Conservation (phyloP, 53 echinoderm and acorn worm genomes). For the Pentamera pediparva region DNA sequence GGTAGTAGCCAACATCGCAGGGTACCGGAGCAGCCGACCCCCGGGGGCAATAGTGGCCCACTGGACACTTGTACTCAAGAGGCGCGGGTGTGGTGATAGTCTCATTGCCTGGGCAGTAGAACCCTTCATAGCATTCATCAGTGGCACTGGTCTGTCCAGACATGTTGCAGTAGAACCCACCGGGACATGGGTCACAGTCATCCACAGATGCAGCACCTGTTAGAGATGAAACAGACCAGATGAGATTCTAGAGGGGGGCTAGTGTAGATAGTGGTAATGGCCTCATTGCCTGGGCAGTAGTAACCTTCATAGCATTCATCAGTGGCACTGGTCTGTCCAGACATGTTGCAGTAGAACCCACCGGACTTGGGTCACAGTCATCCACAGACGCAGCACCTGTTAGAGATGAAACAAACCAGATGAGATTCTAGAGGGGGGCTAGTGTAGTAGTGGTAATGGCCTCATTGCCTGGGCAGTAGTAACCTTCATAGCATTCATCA, state of each 20-base stretch:
- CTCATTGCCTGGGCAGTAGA: constrained; percentile 91
- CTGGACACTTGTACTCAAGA: constrained; percentile 59
- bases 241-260: too few species aligned
- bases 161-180: constrained; percentile 89
- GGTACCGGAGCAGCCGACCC: constrained; percentile 76
- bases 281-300: constrained; percentile 91
- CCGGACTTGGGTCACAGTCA: constrained; percentile 84
- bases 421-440: too few species aligned
- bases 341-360: constrained; percentile 86
- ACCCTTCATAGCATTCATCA: constrained; percentile 65
- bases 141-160: constrained; percentile 75
- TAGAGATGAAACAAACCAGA: too few species aligned
- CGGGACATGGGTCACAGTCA: constrained; percentile 84
- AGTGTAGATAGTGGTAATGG: constrained; percentile 64
- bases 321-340: constrained; percentile 72
- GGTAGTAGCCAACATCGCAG: constrained; percentile 88
- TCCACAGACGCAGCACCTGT: constrained; percentile 67
- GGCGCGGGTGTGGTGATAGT: constrained; percentile 69
- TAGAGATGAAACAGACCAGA: not conserved
- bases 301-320: constrained; percentile 67
- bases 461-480: constrained; percentile 91
- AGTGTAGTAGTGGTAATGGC: constrained; percentile 65
- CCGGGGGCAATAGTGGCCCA: constrained; percentile 88
- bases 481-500: constrained; percentile 65
- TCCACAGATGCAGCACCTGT: constrained; percentile 67